Conservation (phyloP, 2,888 invertebrate genomes). For the Hypolimnas misippus region DNA sequence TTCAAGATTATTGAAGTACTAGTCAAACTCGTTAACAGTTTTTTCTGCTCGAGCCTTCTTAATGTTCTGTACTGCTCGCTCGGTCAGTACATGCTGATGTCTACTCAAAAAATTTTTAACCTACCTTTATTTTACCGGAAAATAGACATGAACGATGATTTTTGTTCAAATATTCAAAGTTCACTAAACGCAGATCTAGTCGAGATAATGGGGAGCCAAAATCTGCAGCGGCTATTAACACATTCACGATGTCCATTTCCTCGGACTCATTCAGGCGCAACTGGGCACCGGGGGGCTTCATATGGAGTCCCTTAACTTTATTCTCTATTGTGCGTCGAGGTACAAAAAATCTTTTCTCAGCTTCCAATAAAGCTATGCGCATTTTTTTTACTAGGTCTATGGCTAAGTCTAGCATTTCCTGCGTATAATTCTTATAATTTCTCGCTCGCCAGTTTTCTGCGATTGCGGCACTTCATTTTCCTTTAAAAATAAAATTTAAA, state of each 20-base stretch:
- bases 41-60: slow-evolving; percentile 37
- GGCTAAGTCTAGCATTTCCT: slow-evolving; percentile 34
- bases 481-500: slow-evolving; percentile 1
- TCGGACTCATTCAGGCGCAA: slow-evolving; percentile 23
- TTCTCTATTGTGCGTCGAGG: slow-evolving; percentile 37
- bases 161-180: slow-evolving; percentile 29
- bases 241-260: slow-evolving; percentile 33
- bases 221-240: slow-evolving; percentile 38
- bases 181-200: slow-evolving; percentile 28
- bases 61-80: slow-evolving; percentile 32
- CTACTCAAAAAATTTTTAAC: slow-evolving; percentile 26
- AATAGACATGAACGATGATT: slow-evolving; percentile 23
- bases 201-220: slow-evolving; percentile 33
- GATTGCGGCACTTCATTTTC: slow-evolving; percentile 8
- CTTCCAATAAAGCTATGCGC: slow-evolving; percentile 32
- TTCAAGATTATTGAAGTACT: slow-evolving; percentile 26
- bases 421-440: slow-evolving; percentile 34
- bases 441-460: slow-evolving; percentile 24
- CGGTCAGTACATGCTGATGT: slow-evolving; percentile 18
- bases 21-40: slow-evolving; percentile 27
- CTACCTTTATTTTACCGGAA: slow-evolving; percentile 30
- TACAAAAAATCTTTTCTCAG: slow-evolving; percentile 35
- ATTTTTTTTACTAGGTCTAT: slow-evolving; percentile 34
- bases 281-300: slow-evolving; percentile 34
- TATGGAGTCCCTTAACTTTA: slow-evolving; percentile 34